Base-by-base conservation (phyloP, 2,113 vertebrate species). In the Potamarius usumacintae region DNA sequence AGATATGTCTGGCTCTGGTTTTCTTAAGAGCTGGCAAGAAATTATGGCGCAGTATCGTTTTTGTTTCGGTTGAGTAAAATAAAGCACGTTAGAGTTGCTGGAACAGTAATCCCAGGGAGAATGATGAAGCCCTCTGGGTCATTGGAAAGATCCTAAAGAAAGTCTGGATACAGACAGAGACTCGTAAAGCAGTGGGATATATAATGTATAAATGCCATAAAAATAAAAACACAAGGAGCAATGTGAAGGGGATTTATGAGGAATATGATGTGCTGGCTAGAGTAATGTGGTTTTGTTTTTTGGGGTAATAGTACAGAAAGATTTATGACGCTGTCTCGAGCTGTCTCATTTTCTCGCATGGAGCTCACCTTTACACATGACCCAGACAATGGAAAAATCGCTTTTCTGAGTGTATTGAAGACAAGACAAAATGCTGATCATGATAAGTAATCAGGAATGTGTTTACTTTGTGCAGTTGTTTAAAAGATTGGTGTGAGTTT, bases 121-220 rank as follows among this genome's bases (percentile, higher is more conserved):
- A 60, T 2, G 77, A 55, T 55, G 14, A 58, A 71, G 58, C 42
- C 60, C 20, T 72, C 7, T 34, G 48, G 27, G 79, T 88, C 60
- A 17, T 8, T 77, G 82, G 12, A 30, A 88, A 25, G 25, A 17
- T 55, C 55, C 22, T 22, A 58, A 88, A 58, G 50, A 71, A 69
- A 27, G 52, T 55, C 63, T 81, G 65, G 42, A 63, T 72, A 7
- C 25, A 84, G 60, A 74, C 34, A 69, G 62, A 53, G 76, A 65
- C 76, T 85, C 83, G 17, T 69, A 62, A 87, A 82, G 55, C 81
- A 81, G 67, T 77, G 52, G 82, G 86, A 82, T 65, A 42, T 69
- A 14, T 52, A 76, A 85, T 25, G 76, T 55, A 80, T 80, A 30
- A 78, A 78, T 20, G 48, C 30, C 63, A 53, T 55, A 22, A 72